phyloP scores from a whole-genome alignment of 2,113 vertebrate genomes.

The cat (Felis catus) region F.catus_Fca126_mat1.0 CM031411.1:31614501-31615000 shows the following conservation, averaged over 20 bases:
- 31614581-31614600: too few relatives aligned
- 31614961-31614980: background rate
- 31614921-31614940: background rate
- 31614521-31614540: too few relatives aligned
- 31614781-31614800: too few relatives aligned
- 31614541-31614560: too few relatives aligned
- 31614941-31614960: background rate
- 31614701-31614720: background rate
- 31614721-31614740: background rate
- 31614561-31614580: too few relatives aligned
- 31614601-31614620: too few relatives aligned
- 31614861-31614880: background rate
- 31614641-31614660: too few relatives aligned
- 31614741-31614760: background rate
- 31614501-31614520: too few relatives aligned
- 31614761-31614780: background rate
- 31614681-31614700: background rate
- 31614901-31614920: background rate
- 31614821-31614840: too few relatives aligned
- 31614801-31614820: too few relatives aligned
- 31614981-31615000: conserved; percentile 16
- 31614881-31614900: background rate
- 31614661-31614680: too few relatives aligned
- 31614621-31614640: too few relatives aligned
- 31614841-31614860: background rate